Base-by-base conservation (phyloP, 2,113 vertebrate species). In the Leucosticte australis region DNA sequence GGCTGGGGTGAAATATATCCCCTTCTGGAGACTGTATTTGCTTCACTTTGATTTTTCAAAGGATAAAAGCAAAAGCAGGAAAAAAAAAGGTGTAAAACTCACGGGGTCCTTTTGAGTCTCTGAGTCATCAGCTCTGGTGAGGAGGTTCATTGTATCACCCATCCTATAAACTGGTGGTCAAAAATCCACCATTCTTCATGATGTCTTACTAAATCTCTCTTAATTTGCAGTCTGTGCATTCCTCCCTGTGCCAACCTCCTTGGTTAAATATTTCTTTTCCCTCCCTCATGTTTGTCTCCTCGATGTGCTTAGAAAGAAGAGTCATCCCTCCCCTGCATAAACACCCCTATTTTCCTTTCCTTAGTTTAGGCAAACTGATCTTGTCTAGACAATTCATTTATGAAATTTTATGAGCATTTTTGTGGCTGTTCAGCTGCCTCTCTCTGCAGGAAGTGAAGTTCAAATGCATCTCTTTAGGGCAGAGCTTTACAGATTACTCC, bases 231-330 rank as follows among this genome's bases (percentile, higher is more conserved):
- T 82, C 81, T 89, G 27, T 3, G 1, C 21, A 10, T 70, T 87
- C 76, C 44, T 85, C 22, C 44, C 27, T 60, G 14, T 84, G 87
- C 52, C 74, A 68, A 0, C 35, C 44, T 83, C 42, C 56, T 37
- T 75, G 35, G 60, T 82, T 94, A 89, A 92, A 87, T 85, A 75
- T 82, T 95, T 89, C 13, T 74, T 89, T 70, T 79, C 28, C 47
- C 93, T 78, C 57, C 69, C 41, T 64, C 28, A 2, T 71, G 44
- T 92, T 96, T 89, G 35, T 75, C 65, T 87, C 28, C 44, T 70
- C 0, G 0, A 26, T 82, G 35, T 89, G 78, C 52, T 71, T 87
- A 68, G 50, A 50, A 83, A 65, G 78, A 75, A 28, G n/a, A 31
- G 47, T 77, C 42, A 53, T 24, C 23, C 4, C 7, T 41, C 14